These are phyloP conservation scores for Colius striatus DNA, from an alignment of 2,113 vertebrate genomes.

Conservation along the genomic window DNA sequence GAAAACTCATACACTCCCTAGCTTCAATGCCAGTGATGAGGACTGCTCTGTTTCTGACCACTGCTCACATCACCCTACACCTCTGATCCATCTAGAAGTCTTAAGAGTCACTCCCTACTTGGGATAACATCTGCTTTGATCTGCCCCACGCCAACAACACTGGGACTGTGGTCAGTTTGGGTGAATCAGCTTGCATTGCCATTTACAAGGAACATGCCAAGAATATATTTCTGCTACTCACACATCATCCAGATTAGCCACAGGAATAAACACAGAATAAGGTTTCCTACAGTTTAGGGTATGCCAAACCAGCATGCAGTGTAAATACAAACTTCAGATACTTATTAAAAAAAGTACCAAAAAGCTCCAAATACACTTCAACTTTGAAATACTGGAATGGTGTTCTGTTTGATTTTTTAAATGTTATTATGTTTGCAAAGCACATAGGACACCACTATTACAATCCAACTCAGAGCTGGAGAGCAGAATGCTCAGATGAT, in stretches of 20 bases:
- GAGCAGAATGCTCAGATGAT: too few relatives aligned
- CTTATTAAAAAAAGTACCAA: background rate
- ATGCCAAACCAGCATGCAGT: background rate
- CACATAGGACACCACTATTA: background rate
- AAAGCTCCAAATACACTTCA: background rate
- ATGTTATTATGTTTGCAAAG: background rate
- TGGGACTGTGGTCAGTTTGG: background rate
- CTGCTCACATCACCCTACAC: background rate
- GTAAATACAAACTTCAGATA: background rate
- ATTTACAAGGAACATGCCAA: background rate
- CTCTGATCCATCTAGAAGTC: background rate
- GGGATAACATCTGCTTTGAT: background rate
- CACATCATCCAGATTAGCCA: background rate
- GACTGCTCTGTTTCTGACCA: background rate
- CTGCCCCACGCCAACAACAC: background rate
- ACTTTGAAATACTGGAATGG: background rate
- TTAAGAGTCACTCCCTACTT: background rate
- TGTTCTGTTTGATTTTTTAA: background rate
- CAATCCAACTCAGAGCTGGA: background rate
- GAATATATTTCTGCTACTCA: background rate
- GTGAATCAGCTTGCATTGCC: background rate
- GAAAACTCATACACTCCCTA: background rate
- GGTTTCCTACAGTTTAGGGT: background rate
- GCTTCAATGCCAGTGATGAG: rapidly evolving
- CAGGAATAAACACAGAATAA: background rate